Base-by-base conservation (phyloP, 2,797 vertebrate species). In the Rousettus madagascariensis region DNA sequence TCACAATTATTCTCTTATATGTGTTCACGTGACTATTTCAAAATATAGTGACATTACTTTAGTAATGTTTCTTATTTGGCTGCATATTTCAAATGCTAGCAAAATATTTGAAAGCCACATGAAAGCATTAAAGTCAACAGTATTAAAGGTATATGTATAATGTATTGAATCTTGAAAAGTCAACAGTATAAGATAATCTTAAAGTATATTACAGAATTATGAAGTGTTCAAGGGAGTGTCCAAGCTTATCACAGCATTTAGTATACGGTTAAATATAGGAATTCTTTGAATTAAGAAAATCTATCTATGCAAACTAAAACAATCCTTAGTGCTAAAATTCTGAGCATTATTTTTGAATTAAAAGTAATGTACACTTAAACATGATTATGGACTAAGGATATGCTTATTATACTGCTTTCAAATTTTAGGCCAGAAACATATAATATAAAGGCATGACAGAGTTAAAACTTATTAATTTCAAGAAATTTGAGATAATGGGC, bases 261-360 rank as follows among this genome's bases (percentile, higher is more conserved):
- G 91, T 93, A 51, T 69, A 89, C 17, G 43, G 65, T 28, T 90
- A 93, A 97, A 97, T 30, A 0, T 8, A 82, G 85, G 66, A 97
- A 96, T 92, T 94, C 86, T 94, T 97, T 43, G 97, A 79, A 89
- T 91, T 93, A 59, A 89, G 0, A 2, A 84, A 91, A 95, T 59
- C 84, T 74, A 92, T 78, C 77, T 74, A 86, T 83, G 77, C 8
- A 17, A 87, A 59, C 5, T 69, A 49, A 84, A 95, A 91, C 91
- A 36, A 0, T 15, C 6, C 28, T 61, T 49, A 33, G 0, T 46
- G 59, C 82, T 94, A 55, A 94, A 95, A 94, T 0, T 0, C 53
- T 61, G 30, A 94, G 46, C 88, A 77, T 51, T 43, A 59, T 7
- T 83, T 96, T 71, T 89, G 72, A 71, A 80, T 83, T 91, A 43